phyloP scores from a whole-genome alignment of 2,113 vertebrate species.

The Plecturocebus donacophilus region DNA sequence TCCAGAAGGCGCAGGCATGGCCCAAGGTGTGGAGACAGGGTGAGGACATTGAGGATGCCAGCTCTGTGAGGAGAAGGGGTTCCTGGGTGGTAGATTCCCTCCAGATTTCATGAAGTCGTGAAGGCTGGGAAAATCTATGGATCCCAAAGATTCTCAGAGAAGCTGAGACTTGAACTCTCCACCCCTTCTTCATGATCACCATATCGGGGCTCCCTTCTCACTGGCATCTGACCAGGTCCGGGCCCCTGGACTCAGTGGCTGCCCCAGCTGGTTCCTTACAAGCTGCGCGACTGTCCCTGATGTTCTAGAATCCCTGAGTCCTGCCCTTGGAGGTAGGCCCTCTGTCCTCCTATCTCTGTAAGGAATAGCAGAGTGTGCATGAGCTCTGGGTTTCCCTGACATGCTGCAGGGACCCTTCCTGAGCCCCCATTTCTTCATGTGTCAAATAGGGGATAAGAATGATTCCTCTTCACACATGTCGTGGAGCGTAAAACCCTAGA shows the following conservation, averaged over 20 bases:
- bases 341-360: background rate
- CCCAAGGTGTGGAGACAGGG: rapidly evolving
- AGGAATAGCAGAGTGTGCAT: background rate
- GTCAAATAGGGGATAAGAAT: background rate
- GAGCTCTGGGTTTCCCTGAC: background rate
- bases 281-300: background rate
- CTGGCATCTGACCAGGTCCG: background rate
- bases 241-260: background rate
- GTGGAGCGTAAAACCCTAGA: background rate
- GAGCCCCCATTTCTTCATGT: background rate
- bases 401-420: background rate
- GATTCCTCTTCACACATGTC: background rate
- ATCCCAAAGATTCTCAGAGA: background rate
- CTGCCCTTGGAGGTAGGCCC: background rate
- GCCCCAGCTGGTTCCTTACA: background rate
- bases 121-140: background rate
- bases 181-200: background rate
- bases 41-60: background rate
- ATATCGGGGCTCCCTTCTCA: background rate
- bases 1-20: background rate
- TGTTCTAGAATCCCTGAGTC: background rate
- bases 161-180: rapidly evolving
- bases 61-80: background rate
- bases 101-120: background rate
- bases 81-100: background rate